A percentile compares a stretch with the other conserved stretches of the same genome.
phyloP scores from a whole-genome alignment of 30 jellyfish, hydroid and myxozoan species.

The Hydractinia echinata region DNA sequence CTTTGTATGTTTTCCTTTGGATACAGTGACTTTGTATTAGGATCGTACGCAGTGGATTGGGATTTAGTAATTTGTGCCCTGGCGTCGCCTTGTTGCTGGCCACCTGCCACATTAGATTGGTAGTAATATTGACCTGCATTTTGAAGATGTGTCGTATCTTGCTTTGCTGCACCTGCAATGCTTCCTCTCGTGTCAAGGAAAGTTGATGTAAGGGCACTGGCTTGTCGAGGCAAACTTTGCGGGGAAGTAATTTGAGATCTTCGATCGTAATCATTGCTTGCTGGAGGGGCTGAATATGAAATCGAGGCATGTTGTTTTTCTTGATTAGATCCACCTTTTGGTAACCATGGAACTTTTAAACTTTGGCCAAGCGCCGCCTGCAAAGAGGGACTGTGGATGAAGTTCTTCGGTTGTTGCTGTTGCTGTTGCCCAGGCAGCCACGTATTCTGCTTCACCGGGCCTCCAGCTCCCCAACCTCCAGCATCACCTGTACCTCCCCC shows the following conservation, averaged over 20 bases:
- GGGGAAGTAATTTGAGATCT: background rate
- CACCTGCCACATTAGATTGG: background rate
- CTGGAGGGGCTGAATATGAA: background rate
- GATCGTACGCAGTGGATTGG: background rate
- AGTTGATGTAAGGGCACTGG: too few relatives aligned
- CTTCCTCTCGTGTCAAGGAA: too few relatives aligned
- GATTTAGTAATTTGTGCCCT: background rate
- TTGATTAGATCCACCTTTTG: background rate
- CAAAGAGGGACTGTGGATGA: conserved; percentile 26
- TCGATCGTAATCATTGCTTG: background rate
- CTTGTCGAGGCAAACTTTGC: too few relatives aligned
- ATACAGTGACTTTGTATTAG: background rate
- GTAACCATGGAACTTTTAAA: conserved; percentile 21
- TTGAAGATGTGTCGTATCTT: too few relatives aligned
- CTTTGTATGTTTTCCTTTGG: too few relatives aligned
- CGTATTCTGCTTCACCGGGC: conserved; percentile 24
- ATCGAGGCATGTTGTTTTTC: background rate
- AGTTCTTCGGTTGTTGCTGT: conserved; percentile 11
- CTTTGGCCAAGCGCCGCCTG: conserved; percentile 12
- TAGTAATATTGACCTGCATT: background rate
- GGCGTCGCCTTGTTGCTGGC: too few relatives aligned
- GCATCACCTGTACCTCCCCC: conserved; percentile 38
- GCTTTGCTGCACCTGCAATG: too few relatives aligned
- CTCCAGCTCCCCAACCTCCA: conserved; percentile 48
- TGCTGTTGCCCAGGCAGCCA: conserved; percentile 33